Evolutionary conservation across 1,140 invertebrate species (phyloP).

Genomic region (Psix sp.): DNA sequence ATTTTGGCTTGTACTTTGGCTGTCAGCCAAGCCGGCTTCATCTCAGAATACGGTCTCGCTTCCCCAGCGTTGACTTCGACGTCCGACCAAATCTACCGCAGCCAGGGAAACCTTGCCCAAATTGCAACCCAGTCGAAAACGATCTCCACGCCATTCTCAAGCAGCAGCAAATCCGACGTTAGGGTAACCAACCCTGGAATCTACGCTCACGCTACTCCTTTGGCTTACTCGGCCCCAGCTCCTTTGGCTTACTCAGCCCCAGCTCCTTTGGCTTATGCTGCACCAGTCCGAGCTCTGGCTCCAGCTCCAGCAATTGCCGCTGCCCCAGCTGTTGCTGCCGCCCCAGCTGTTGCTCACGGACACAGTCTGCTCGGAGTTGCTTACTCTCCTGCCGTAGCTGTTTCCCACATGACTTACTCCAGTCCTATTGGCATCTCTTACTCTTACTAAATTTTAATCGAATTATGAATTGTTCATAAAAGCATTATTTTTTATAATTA

Average conservation of each 20-base stretch:
- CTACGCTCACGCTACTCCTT: slow-evolving; percentile 66
- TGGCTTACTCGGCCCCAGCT: slow-evolving; percentile 48
- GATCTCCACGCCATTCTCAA: slow-evolving; percentile 83
- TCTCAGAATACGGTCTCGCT: slow-evolving; percentile 64
- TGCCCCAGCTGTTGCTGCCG: slow-evolving; percentile 31
- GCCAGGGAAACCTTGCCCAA: slow-evolving; percentile 80
- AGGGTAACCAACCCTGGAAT: slow-evolving; percentile 79
- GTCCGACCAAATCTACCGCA: slow-evolving; percentile 80
- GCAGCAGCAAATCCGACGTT: slow-evolving; percentile 80
- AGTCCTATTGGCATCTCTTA: slow-evolving; percentile 79
- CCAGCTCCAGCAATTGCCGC: slow-evolving; percentile 26
- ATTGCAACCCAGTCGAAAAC: slow-evolving; percentile 81
- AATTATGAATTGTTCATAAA: too few relatives aligned
- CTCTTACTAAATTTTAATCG: slow-evolving; percentile 44
- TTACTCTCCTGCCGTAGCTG: slow-evolving; percentile 82
- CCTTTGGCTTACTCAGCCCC: slow-evolving; percentile 24
- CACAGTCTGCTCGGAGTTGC: slow-evolving; percentile 68
- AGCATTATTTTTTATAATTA: too few relatives aligned
- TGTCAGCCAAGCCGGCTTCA: slow-evolving; percentile 66
- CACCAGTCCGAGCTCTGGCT: slow-evolving; percentile 35
- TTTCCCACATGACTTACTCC: slow-evolving; percentile 82
- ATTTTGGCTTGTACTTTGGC: slow-evolving; percentile 73
- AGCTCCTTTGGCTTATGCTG: slow-evolving; percentile 59
- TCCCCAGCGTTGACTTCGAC: slow-evolving; percentile 79
- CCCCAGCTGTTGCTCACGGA: slow-evolving; percentile 30